A percentile compares a stretch with the other conserved stretches of the same genome.
Evolutionary conservation across 1,140 invertebrate genomes (phyloP).

Genomic region (Listronotus bonariensis): DNA sequence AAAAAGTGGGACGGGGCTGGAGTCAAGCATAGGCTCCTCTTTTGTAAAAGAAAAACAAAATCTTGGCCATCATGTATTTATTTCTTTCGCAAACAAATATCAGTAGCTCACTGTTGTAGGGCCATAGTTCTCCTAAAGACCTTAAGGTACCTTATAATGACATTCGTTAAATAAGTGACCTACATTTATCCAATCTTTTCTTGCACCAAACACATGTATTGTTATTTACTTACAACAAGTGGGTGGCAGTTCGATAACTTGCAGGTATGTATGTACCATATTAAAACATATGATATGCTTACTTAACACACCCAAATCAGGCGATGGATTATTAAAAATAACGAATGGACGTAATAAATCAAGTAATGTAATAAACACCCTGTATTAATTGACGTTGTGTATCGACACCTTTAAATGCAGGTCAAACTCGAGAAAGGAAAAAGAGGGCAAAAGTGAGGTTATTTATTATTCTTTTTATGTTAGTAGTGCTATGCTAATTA

Average conservation of each 20-base stretch:
- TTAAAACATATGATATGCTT: conserved; percentile 13
- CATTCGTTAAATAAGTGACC: conserved; percentile 15
- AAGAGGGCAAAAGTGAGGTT: too few relatives aligned
- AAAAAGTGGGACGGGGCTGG: too few relatives aligned
- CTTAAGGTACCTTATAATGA: neutral
- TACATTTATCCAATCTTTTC: conserved; percentile 14
- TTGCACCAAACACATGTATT: conserved; percentile 4
- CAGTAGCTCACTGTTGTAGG: too few relatives aligned
- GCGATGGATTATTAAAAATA: conserved; percentile 4
- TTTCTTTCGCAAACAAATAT: too few relatives aligned
- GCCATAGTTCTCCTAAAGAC: too few relatives aligned
- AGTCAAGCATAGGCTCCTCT: too few relatives aligned
- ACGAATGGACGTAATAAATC: conserved; percentile 11
- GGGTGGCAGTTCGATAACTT: conserved; percentile 18
- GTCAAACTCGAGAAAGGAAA: too few relatives aligned
- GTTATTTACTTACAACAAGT: conserved; percentile 16
- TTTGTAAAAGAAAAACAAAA: too few relatives aligned
- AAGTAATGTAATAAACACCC: conserved; percentile 15
- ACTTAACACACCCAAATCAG: conserved; percentile 8
- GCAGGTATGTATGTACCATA: conserved; percentile 11
- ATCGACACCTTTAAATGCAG: too few relatives aligned
- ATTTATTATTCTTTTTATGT: too few relatives aligned
- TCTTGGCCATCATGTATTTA: too few relatives aligned
- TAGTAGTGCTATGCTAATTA: too few relatives aligned
- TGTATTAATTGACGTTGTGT: conserved; percentile 3